Evolutionary conservation across 1,140 invertebrate species (phyloP).

Genomic region (Trichogramma pretiosum): DNA sequence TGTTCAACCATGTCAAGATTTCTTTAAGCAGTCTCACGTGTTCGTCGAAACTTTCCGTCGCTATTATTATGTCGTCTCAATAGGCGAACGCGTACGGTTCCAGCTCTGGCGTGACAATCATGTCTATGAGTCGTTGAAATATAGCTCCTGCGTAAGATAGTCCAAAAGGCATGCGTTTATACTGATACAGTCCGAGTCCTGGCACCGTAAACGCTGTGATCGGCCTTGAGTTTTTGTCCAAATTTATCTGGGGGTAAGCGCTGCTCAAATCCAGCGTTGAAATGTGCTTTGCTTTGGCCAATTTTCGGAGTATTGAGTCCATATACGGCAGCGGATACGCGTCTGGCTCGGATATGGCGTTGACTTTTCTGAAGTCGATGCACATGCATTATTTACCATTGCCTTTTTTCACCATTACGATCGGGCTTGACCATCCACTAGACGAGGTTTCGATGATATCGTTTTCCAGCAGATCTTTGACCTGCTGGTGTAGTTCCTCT

Average conservation of each 20-base stretch:
- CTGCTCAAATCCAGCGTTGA: slow-evolving; percentile 1
- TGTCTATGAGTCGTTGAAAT: slow-evolving; percentile 21
- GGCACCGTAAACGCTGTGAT: slow-evolving; percentile 22
- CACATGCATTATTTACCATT: neutral
- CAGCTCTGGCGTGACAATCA: slow-evolving; percentile 21
- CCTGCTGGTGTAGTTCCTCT: slow-evolving; percentile 7
- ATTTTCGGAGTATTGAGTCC: too few species aligned
- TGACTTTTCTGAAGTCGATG: neutral
- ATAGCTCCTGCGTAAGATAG: too few species aligned
- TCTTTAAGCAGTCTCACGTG: slow-evolving; percentile 24
- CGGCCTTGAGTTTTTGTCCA: slow-evolving; percentile 33
- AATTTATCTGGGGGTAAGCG: slow-evolving; percentile 10
- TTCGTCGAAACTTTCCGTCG: slow-evolving; percentile 21
- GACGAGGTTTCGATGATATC: neutral
- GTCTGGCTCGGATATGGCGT: neutral
- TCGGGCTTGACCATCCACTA: neutral
- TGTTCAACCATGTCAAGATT: slow-evolving; percentile 6
- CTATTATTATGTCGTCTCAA: slow-evolving; percentile 32
- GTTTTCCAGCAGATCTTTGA: neutral
- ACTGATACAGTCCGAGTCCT: slow-evolving; percentile 27
- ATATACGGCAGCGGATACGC: too few species aligned
- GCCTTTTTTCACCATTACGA: neutral
- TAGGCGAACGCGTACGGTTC: slow-evolving; percentile 22
- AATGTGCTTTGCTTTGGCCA: neutral
- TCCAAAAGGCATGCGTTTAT: slow-evolving; percentile 32